Percentiles rank a stretch among this genome's conserved stretches.
phyloP scores from a whole-genome alignment of 2,113 vertebrate genomes.

The Apteryx mantelli region DNA sequence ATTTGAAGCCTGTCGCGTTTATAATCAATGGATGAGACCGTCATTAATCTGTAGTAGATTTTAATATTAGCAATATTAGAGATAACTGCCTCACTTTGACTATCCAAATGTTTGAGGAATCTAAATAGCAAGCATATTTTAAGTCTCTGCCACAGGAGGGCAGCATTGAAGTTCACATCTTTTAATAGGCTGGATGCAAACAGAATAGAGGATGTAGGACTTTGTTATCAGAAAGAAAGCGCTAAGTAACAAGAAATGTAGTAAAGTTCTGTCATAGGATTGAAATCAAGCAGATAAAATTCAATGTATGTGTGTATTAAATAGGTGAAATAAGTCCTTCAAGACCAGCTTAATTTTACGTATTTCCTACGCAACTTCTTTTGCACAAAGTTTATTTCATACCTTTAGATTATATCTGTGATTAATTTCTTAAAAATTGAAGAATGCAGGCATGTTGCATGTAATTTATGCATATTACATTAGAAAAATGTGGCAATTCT shows the following conservation, averaged over 20 bases:
- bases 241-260: not conserved
- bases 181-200: not conserved
- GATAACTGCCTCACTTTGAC: not conserved
- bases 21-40: not conserved
- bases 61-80: not conserved
- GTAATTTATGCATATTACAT: not conserved
- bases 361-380: not conserved
- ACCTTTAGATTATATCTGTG: not conserved
- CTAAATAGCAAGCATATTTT: not conserved
- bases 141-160: conserved; percentile 24
- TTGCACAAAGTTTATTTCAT: not conserved
- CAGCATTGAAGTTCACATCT: not conserved
- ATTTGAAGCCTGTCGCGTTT: not conserved
- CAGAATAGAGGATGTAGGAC: not conserved
- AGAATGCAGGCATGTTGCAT: not conserved
- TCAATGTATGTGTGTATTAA: not conserved
- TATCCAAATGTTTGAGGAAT: not conserved
- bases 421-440: not conserved
- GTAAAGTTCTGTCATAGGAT: not conserved
- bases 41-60: not conserved
- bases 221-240: not conserved
- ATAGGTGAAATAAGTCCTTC: not conserved
- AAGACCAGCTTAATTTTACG: not conserved
- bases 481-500: not conserved
- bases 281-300: not conserved